Evolutionary conservation across 2,888 invertebrate genomes (phyloP).

Genomic region (Cheilosia vulpina): DNA sequence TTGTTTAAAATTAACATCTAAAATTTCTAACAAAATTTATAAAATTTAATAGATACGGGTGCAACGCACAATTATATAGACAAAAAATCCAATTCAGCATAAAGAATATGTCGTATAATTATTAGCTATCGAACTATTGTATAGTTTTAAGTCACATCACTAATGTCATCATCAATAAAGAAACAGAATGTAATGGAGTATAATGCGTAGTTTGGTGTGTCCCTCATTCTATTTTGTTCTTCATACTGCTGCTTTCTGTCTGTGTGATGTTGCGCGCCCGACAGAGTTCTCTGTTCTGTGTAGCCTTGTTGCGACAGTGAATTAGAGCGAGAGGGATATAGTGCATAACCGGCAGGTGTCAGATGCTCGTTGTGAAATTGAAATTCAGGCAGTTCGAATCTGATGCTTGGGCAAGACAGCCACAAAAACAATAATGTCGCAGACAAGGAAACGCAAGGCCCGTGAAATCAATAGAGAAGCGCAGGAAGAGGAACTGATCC

Average conservation of each 20-base stretch:
- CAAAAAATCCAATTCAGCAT: no score
- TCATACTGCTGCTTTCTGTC: conserved; percentile 14
- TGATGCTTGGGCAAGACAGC: conserved; percentile 8
- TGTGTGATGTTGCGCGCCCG: conserved; percentile 5
- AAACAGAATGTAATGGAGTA: background rate
- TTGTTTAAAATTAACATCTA: no score
- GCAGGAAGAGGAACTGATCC: background rate
- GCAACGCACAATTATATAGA: no score
- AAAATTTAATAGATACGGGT: no score
- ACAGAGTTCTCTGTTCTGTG: conserved; percentile 16
- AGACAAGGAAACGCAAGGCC: background rate
- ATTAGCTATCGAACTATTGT: background rate
- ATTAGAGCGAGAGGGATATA: background rate
- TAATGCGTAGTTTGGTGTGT: background rate
- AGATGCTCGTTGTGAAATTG: background rate
- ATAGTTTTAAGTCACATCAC: background rate
- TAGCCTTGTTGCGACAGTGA: conserved; percentile 15
- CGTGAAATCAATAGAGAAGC: background rate
- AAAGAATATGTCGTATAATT: background rate
- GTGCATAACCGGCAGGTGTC: background rate
- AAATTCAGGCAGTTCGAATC: background rate
- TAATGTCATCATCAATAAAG: background rate
- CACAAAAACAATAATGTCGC: background rate
- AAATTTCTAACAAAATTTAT: no score
- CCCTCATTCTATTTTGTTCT: conserved; percentile 5